phyloP scores from a whole-genome alignment of 2,113 vertebrate genomes.

The Tupaia tana region DNA sequence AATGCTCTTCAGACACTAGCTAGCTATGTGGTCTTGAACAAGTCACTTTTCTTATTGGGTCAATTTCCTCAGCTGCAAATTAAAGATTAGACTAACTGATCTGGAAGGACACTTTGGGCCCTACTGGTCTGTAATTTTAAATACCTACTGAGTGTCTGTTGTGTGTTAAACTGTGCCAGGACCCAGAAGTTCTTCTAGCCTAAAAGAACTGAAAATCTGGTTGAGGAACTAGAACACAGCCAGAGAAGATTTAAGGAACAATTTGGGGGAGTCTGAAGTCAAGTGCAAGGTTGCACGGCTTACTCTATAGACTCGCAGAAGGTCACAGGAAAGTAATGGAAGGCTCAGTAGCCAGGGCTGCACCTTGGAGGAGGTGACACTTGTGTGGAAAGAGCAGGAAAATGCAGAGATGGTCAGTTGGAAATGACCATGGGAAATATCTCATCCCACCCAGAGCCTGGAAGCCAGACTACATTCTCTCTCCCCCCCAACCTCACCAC shows the following conservation, averaged over 20 bases:
- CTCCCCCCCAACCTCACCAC: not conserved
- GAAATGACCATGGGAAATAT: not conserved
- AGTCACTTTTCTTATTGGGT: not conserved
- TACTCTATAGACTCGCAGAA: not conserved
- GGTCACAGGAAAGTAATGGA: not conserved
- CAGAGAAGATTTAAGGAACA: slow-evolving; percentile 17
- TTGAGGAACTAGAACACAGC: not conserved
- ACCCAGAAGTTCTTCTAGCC: not conserved
- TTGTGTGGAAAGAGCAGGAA: not conserved
- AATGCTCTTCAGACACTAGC: not conserved
- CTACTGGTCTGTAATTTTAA: not conserved
- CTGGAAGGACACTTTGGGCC: not conserved
- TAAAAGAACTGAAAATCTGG: not conserved
- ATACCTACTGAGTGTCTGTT: not conserved
- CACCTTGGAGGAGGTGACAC: not conserved
- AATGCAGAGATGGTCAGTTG: not conserved
- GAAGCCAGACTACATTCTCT: not conserved
- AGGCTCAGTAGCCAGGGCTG: not conserved
- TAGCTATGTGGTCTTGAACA: not conserved
- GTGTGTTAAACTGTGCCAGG: not conserved
- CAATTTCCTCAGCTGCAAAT: not conserved
- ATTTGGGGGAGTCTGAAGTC: not conserved
- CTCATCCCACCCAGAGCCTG: not conserved
- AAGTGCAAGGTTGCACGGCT: not conserved
- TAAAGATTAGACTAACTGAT: not conserved